Evolutionary conservation across 2,113 vertebrate species (phyloP).

Genomic region (Asarcornis scutulata): DNA sequence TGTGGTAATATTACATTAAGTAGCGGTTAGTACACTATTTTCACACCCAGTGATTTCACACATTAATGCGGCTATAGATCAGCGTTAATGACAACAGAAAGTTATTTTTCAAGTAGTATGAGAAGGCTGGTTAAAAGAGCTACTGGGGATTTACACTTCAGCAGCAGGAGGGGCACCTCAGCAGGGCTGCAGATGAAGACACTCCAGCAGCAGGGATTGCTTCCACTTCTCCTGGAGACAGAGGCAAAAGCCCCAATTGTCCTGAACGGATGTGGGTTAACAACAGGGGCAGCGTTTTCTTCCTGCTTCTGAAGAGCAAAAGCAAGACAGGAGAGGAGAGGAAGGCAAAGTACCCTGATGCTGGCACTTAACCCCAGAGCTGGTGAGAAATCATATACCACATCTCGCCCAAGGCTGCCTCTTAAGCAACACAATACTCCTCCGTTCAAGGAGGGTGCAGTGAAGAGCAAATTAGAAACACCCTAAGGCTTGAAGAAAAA

Average conservation of each 20-base stretch:
- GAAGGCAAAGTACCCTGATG: neutral
- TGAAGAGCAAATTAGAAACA: neutral
- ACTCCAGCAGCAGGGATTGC: neutral
- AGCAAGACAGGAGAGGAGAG: neutral
- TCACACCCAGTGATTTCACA: constrained; percentile 72
- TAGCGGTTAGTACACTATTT: constrained; percentile 71
- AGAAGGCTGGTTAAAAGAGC: constrained; percentile 52
- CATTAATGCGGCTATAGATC: constrained; percentile 68
- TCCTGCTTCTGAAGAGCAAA: neutral
- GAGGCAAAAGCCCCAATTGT: neutral
- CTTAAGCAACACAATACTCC: neutral
- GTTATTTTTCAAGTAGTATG: constrained; percentile 58
- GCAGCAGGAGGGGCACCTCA: constrained; percentile 41
- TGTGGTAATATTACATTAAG: constrained; percentile 72
- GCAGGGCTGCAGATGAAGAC: neutral
- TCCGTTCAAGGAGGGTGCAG: neutral
- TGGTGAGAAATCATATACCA: neutral
- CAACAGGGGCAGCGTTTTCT: neutral
- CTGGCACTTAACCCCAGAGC: neutral
- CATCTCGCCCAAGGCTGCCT: neutral
- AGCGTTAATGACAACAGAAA: constrained; percentile 60
- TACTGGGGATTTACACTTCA: constrained; percentile 36
- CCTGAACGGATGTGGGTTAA: neutral
- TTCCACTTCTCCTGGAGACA: neutral
- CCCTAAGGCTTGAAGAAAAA: neutral